Percentiles rank a stretch among this genome's conserved stretches.
These are phyloP conservation scores for Tipula helvola DNA, from an alignment of 2,888 invertebrate genomes.

Conservation along the genomic window DNA sequence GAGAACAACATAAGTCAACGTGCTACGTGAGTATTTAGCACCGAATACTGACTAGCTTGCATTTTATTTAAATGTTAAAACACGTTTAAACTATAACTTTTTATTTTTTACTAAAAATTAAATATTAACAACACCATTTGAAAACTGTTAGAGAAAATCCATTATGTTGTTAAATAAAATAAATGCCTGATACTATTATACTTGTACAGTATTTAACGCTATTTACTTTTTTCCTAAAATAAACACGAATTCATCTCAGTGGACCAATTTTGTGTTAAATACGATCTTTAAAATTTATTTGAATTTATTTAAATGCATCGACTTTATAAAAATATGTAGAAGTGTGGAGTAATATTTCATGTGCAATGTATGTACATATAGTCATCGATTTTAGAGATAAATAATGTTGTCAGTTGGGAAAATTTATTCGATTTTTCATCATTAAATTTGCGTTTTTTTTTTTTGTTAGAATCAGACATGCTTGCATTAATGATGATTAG, in stretches of 20 bases:
- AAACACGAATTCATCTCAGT: background rate
- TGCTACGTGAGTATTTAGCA: background rate
- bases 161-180: background rate
- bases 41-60: background rate
- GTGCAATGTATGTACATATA: background rate
- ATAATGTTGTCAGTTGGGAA: background rate
- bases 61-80: background rate
- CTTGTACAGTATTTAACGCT: background rate
- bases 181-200: background rate
- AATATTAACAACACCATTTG: background rate
- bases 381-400: background rate
- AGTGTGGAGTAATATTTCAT: background rate
- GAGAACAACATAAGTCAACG: background rate
- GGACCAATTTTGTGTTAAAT: background rate
- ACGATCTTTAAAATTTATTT: background rate
- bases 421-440: background rate
- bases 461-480: background rate
- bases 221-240: background rate
- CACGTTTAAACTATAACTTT: background rate
- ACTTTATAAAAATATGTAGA: background rate
- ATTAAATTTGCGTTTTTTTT: background rate
- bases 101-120: background rate
- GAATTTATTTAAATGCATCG: background rate
- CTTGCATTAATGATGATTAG: background rate
- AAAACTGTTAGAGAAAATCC: background rate